Conservation (phyloP, 2,113 vertebrate species). For the Heterotilapia buettikoferi region DNA sequence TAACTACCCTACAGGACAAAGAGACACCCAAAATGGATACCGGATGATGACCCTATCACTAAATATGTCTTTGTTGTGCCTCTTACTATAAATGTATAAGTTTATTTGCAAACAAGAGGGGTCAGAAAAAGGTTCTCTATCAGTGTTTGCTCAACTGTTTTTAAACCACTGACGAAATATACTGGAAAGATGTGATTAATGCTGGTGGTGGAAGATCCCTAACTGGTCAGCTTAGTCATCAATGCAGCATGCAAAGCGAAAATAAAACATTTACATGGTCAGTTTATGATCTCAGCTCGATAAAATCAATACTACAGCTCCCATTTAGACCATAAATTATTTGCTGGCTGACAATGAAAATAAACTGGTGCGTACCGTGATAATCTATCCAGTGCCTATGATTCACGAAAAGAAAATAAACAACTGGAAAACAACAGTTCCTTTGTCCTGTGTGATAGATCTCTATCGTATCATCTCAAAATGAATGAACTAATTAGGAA, state of each 20-base stretch:
- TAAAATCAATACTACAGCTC: not conserved
- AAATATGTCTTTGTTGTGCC: not conserved
- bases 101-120: not conserved
- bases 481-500: not conserved
- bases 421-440: not conserved
- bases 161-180: not conserved
- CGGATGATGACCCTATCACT: not conserved
- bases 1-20: constrained; percentile 2
- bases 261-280: not conserved
- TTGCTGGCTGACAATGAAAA: not conserved
- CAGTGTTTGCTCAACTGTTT: not conserved
- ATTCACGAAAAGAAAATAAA: not conserved
- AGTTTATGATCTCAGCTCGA: not conserved
- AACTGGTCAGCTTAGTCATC: not conserved
- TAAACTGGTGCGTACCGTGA: not conserved
- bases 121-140: not conserved
- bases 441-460: not conserved
- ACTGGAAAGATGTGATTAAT: not conserved
- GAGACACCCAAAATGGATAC: not conserved
- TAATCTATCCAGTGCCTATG: not conserved
- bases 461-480: not conserved
- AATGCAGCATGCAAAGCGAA: not conserved
- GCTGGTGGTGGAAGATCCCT: not conserved
- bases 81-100: not conserved
- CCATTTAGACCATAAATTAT: not conserved